Percentiles rank a stretch among this genome's conserved stretches.
These are phyloP conservation scores for Eretmocerus hayati DNA, from an alignment of 2,888 invertebrate genomes.

Conservation along the genomic window DNA sequence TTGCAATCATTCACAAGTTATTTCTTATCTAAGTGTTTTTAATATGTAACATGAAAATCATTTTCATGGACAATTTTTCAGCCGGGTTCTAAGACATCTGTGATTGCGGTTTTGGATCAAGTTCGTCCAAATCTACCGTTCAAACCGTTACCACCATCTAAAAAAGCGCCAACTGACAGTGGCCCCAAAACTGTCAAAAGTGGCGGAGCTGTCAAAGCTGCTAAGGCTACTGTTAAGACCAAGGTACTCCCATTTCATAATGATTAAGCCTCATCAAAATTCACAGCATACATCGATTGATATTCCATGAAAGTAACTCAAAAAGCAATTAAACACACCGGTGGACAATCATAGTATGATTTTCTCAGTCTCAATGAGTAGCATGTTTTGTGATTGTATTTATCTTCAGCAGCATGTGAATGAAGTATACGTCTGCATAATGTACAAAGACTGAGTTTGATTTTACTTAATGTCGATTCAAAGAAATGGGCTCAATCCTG, in stretches of 20 bases:
- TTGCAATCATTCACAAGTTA: too few relatives aligned
- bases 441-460: too few relatives aligned
- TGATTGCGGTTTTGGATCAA: slow-evolving; percentile 77
- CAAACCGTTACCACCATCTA: slow-evolving; percentile 62
- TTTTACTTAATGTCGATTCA: too few relatives aligned
- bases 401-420: too few relatives aligned
- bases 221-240: slow-evolving; percentile 50
- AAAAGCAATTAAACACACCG: too few relatives aligned
- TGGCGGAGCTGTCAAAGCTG: slow-evolving; percentile 49
- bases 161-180: slow-evolving; percentile 54
- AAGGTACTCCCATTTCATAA: slow-evolving; percentile 48
- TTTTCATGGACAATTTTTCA: slow-evolving; percentile 32
- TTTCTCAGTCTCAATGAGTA: too few relatives aligned
- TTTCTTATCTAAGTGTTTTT: too few relatives aligned
- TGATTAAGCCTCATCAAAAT: not conserved
- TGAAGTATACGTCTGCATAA: too few relatives aligned
- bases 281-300: not conserved
- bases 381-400: too few relatives aligned
- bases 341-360: too few relatives aligned
- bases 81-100: slow-evolving; percentile 68
- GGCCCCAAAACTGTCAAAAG: slow-evolving; percentile 53
- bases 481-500: too few relatives aligned
- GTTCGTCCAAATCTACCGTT: slow-evolving; percentile 76
- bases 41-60: not conserved
- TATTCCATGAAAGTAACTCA: not conserved